Evolutionary conservation across 1,140 invertebrate species (phyloP).

Genomic region (Phocides pigmalion): DNA sequence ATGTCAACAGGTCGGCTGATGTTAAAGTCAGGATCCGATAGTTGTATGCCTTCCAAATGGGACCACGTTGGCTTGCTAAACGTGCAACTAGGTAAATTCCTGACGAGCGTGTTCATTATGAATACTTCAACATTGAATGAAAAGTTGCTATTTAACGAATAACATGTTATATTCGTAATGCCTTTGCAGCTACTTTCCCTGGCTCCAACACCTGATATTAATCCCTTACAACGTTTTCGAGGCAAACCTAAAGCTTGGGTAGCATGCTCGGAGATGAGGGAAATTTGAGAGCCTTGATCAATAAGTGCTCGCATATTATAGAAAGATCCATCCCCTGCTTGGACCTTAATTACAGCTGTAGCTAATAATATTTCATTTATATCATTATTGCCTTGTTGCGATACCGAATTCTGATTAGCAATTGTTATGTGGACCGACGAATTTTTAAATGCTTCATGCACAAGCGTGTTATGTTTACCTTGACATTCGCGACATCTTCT

Average conservation of each 20-base stretch:
- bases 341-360: too few species aligned
- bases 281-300: too few species aligned
- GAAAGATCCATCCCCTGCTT: too few species aligned
- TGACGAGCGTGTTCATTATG: conserved; percentile 10
- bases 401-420: too few species aligned
- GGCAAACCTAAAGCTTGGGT: background rate
- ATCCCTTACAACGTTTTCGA: background rate
- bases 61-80: conserved; percentile 10
- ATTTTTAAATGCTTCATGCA: too few species aligned
- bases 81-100: conserved; percentile 3
- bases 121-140: background rate
- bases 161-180: background rate
- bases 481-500: too few species aligned
- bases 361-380: too few species aligned
- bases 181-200: conserved; percentile 8
- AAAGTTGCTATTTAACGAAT: background rate
- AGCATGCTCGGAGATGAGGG: background rate
- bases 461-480: too few species aligned
- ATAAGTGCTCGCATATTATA: too few species aligned
- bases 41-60: conserved; percentile 8
- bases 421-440: too few species aligned
- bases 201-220: conserved; percentile 6
- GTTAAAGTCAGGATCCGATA: conserved; percentile 31
- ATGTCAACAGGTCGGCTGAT: conserved; percentile 22
- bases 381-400: too few species aligned